These are phyloP conservation scores for Daphoenositta chrysoptera DNA, from an alignment of 2,113 vertebrate species.

Conservation along the genomic window DNA sequence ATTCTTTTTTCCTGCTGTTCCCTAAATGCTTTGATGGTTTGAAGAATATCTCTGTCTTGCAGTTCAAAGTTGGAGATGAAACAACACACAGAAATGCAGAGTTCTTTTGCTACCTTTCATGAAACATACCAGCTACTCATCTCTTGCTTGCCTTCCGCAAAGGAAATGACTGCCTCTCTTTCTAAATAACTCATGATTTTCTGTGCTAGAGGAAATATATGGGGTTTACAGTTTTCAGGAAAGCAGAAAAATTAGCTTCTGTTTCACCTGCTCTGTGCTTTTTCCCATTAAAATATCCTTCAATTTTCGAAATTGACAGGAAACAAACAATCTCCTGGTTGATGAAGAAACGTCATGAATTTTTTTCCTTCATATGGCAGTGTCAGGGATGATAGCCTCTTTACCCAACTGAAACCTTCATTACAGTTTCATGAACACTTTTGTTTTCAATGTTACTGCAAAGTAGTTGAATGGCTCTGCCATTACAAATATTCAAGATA, in stretches of 20 bases:
- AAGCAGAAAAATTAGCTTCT: neutral
- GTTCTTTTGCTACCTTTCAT: neutral
- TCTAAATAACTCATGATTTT: neutral
- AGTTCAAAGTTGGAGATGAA: neutral
- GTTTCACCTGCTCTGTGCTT: neutral
- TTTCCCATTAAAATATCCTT: neutral
- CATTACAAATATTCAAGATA: neutral
- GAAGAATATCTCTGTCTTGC: neutral
- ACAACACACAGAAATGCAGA: neutral
- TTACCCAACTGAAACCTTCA: neutral
- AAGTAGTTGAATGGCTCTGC: neutral
- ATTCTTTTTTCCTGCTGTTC: neutral
- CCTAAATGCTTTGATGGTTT: neutral
- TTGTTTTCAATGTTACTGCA: neutral
- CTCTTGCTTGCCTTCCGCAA: neutral
- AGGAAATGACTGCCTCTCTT: neutral
- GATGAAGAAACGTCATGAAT: neutral
- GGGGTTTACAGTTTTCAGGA: neutral
- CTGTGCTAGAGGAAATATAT: neutral
- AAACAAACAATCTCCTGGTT: neutral
- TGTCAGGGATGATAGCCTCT: neutral
- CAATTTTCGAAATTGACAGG: neutral
- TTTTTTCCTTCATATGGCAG: neutral
- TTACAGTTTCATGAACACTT: neutral
- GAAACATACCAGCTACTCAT: neutral